Percentiles rank a stretch among this genome's conserved stretches.
These are phyloP conservation scores for Synaphobranchus kaupii DNA, from an alignment of 2,797 vertebrate species.

Conservation along the genomic window DNA sequence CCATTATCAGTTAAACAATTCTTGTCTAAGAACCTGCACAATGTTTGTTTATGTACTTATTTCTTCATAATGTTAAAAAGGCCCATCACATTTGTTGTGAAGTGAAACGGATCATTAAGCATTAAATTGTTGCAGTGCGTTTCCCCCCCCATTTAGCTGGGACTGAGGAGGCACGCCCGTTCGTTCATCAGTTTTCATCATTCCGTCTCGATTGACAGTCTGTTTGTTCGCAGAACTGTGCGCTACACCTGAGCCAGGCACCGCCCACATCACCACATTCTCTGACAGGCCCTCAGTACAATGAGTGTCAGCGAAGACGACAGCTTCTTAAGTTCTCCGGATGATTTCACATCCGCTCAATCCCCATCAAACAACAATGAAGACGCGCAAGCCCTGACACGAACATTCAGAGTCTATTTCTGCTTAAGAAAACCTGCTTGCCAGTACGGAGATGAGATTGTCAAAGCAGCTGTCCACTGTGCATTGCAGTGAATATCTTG, in stretches of 20 bases:
- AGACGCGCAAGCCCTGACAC: background rate
- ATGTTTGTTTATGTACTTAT: background rate
- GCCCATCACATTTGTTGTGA: background rate
- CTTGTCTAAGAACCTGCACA: background rate
- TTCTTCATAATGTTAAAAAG: background rate
- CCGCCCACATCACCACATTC: background rate
- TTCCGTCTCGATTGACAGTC: background rate
- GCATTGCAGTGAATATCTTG: background rate
- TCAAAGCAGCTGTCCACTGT: background rate
- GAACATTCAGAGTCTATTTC: background rate
- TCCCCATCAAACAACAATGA: background rate
- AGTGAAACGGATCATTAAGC: background rate
- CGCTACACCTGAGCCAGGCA: background rate
- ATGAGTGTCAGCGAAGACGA: background rate
- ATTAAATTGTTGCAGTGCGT: background rate
- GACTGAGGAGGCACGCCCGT: background rate
- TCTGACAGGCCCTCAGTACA: background rate
- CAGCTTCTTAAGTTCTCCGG: background rate
- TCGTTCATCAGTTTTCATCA: background rate
- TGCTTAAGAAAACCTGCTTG: background rate
- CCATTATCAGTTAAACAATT: background rate
- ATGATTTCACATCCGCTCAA: background rate
- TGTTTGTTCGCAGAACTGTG: background rate
- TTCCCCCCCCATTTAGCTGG: background rate
- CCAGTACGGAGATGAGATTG: background rate